phyloP scores from a whole-genome alignment of 2,888 invertebrate species.

The Ischnura elegans region DNA sequence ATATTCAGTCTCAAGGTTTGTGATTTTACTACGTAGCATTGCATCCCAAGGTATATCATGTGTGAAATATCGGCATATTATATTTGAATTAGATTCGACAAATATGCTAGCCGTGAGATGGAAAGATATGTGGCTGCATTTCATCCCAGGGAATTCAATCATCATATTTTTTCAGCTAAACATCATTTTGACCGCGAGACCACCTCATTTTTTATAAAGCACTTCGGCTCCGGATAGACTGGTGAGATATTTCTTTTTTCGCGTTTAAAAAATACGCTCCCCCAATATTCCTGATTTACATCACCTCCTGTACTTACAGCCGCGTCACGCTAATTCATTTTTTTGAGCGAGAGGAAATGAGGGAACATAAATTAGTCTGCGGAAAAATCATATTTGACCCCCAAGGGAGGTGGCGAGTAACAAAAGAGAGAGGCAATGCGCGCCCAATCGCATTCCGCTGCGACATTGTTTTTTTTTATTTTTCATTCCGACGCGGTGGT shows the following conservation, averaged over 20 bases:
- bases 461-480: too few relatives aligned
- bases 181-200: background rate
- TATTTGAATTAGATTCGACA: too few relatives aligned
- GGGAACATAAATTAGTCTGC: background rate
- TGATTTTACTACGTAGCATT: too few relatives aligned
- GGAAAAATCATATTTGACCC: background rate
- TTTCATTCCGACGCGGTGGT: too few relatives aligned
- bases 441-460: too few relatives aligned
- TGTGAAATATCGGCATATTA: too few relatives aligned
- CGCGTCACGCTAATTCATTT: background rate
- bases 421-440: too few relatives aligned
- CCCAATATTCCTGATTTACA: background rate
- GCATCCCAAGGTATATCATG: too few relatives aligned
- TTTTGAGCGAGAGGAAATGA: background rate
- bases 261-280: background rate
- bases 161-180: background rate
- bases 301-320: background rate
- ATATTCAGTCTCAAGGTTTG: too few relatives aligned
- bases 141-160: background rate
- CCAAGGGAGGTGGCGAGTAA: too few relatives aligned
- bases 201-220: background rate
- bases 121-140: background rate
- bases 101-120: too few relatives aligned
- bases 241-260: background rate
- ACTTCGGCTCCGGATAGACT: background rate